Conservation (phyloP, 2,888 invertebrate species). For the Cheilosia variabilis region DNA sequence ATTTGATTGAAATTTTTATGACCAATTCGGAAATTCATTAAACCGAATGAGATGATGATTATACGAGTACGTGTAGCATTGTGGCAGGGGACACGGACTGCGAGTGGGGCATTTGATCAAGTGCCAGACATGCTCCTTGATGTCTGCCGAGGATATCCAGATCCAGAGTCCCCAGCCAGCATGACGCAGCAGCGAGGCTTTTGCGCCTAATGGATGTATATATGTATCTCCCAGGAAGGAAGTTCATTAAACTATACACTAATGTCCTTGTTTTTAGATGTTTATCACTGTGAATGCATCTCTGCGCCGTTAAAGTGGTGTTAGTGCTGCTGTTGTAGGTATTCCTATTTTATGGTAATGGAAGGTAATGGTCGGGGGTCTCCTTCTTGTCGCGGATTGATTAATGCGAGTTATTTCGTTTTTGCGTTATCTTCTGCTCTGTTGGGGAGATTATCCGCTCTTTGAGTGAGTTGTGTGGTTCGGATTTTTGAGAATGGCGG, state of each 20-base stretch:
- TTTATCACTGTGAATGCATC: conserved; percentile 73
- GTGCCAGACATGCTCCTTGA: conserved; percentile 72
- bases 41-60: conserved; percentile 25
- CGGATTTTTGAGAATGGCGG: conserved; percentile 6
- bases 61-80: conserved; percentile 29
- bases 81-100: not conserved
- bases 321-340: conserved; percentile 12
- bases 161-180: conserved; percentile 32
- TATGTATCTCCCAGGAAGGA: conserved; percentile 62
- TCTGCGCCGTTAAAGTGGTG: not conserved
- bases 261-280: conserved; percentile 74
- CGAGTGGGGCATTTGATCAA: conserved; percentile 60
- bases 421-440: conserved; percentile 40
- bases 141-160: conserved; percentile 67
- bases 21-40: conserved; percentile 69
- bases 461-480: conserved; percentile 48
- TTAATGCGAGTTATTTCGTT: conserved; percentile 71
- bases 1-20: conserved; percentile 68
- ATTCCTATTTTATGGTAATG: conserved; percentile 73
- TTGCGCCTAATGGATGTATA: conserved; percentile 49
- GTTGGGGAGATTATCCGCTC: conserved; percentile 53
- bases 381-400: conserved; percentile 57
- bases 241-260: conserved; percentile 73
- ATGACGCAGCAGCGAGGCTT: conserved; percentile 64
- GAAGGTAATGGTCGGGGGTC: conserved; percentile 69